phyloP scores from a whole-genome alignment of 2,113 vertebrate species.

The Laticauda laticaudata region DNA sequence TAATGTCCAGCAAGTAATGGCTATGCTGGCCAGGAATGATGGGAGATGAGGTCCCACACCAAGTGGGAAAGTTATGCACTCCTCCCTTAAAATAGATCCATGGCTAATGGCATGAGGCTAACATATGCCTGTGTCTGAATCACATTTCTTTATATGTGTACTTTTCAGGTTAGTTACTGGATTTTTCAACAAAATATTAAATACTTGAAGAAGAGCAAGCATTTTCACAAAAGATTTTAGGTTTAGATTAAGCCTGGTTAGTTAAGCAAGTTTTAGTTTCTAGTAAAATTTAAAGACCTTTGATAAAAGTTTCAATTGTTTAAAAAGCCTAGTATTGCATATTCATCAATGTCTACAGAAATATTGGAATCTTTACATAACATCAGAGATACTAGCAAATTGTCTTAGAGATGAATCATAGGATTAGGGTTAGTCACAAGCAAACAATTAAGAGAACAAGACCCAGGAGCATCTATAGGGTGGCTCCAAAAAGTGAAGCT shows the following conservation, averaged over 20 bases:
- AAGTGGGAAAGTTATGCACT: not conserved
- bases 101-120: rapidly evolving
- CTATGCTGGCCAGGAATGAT: not conserved
- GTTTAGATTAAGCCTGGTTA: not conserved
- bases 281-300: not conserved
- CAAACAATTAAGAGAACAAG: not conserved
- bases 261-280: not conserved
- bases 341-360: not conserved
- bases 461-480: not conserved
- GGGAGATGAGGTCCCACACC: not conserved
- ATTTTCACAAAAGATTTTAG: not conserved
- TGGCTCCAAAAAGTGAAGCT: not conserved
- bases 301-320: not conserved
- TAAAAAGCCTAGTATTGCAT: not conserved
- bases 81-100: not conserved
- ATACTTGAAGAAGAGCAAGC: not conserved
- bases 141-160: not conserved
- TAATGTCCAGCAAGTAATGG: not conserved
- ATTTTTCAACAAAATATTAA: not conserved
- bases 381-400: not conserved
- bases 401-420: not conserved
- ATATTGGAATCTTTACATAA: not conserved
- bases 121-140: not conserved
- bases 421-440: not conserved
- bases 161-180: not conserved